Conservation (phyloP, 2,888 invertebrate species). For the Drosophila mimica region DNA sequence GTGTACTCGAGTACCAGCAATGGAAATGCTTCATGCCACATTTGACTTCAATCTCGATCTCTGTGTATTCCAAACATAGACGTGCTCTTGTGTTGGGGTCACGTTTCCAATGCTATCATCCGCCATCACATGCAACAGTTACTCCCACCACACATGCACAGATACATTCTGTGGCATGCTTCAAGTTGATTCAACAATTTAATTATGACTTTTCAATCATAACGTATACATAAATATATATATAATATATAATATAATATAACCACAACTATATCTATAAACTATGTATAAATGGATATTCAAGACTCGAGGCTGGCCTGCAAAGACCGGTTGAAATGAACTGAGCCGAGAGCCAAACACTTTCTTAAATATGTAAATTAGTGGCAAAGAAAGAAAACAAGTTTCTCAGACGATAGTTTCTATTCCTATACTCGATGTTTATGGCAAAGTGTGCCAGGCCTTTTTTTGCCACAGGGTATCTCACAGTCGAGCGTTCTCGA, state of each 20-base stretch:
- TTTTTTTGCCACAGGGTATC: slow-evolving; percentile 1
- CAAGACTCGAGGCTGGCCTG: background rate
- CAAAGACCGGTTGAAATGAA: slow-evolving; percentile 13
- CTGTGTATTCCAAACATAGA: slow-evolving; percentile 2
- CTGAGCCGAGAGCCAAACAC: background rate
- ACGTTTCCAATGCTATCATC: slow-evolving; percentile 1
- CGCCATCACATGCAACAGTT: background rate
- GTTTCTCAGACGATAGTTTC: background rate
- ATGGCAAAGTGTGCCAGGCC: background rate
- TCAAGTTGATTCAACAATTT: background rate
- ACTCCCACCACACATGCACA: slow-evolving; percentile 12
- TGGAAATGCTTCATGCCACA: slow-evolving; percentile 40
- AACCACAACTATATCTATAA: background rate
- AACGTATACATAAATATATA: background rate
- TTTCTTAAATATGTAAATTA: background rate
- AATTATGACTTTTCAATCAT: background rate
- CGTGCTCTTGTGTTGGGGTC: slow-evolving; percentile 1
- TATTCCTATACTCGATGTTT: background rate
- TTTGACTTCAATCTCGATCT: slow-evolving; percentile 5
- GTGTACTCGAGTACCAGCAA: slow-evolving; percentile 1
- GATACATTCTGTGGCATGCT: background rate
- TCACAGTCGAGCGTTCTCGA: background rate
- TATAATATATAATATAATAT: background rate
- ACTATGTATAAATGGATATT: background rate
- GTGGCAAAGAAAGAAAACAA: background rate